Conservation (phyloP, 2,888 invertebrate species). For the Hydrotaea diabolus region DNA sequence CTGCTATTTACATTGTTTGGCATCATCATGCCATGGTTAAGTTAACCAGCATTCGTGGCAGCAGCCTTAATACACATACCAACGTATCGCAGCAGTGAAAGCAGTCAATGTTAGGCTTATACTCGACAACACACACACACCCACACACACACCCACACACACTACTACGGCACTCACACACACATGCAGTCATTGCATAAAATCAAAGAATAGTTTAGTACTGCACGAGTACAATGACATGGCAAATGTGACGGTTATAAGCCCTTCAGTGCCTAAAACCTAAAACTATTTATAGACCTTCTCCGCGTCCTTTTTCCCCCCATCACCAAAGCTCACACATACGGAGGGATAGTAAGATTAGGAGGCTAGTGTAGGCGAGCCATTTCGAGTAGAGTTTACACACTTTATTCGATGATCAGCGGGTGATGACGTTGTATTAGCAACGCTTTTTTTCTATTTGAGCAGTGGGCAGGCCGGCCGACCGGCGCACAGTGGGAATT, state of each 20-base stretch:
- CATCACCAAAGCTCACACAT: not conserved
- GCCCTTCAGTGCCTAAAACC: constrained; percentile 42
- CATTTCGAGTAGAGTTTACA: too few relatives aligned
- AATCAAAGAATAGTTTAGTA: constrained; percentile 64
- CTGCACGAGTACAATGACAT: constrained; percentile 71
- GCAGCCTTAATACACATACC: not conserved
- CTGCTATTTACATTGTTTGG: constrained; percentile 15
- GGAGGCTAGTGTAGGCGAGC: not conserved
- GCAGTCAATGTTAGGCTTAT: constrained; percentile 59
- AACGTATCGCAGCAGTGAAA: constrained; percentile 46
- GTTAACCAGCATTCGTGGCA: constrained; percentile 45
- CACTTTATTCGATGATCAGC: not conserved
- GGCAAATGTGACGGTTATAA: constrained; percentile 69
- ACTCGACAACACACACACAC: not conserved
- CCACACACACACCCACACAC: not conserved
- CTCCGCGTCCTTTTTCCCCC: not conserved
- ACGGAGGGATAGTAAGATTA: not conserved
- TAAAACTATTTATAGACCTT: constrained; percentile 52
- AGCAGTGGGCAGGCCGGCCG: too few relatives aligned
- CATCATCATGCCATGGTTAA: constrained; percentile 52
- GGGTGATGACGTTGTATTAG: not conserved
- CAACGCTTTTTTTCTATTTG: too few relatives aligned
- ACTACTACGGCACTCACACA: constrained; percentile 33
- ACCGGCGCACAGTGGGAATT: too few relatives aligned
- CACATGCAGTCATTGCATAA: constrained; percentile 44